Evolutionary conservation across 2,797 vertebrate genomes (phyloP).

Genomic region (Malacoctenus gilli): DNA sequence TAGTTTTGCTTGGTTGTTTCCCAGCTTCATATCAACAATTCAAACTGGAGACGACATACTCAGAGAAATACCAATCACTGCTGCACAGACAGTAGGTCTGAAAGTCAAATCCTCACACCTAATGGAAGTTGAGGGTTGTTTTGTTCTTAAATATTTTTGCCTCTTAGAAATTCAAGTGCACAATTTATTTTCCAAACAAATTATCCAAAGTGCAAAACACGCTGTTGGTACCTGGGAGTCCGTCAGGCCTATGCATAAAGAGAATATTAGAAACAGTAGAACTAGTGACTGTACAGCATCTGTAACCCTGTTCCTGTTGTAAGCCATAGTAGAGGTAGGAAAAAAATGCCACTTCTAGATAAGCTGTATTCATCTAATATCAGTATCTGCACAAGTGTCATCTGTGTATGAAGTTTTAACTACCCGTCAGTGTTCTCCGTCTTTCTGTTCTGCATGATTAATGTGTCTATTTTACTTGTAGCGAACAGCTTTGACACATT

Average conservation of each 20-base stretch:
- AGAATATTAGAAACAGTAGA: slow-evolving; percentile 25
- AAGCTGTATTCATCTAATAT: slow-evolving; percentile 39
- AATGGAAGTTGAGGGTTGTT: no score
- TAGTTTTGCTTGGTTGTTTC: no score
- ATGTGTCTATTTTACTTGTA: slow-evolving; percentile 29
- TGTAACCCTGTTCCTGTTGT: slow-evolving; percentile 41
- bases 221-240: slow-evolving; percentile 21
- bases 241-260: slow-evolving; percentile 44
- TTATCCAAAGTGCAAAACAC: slow-evolving; percentile 29
- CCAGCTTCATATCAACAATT: slow-evolving; percentile 24
- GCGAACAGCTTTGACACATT: slow-evolving; percentile 1
- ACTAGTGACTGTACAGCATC: slow-evolving; percentile 31
- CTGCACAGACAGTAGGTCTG: background rate
- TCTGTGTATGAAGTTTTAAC: slow-evolving; percentile 63
- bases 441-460: slow-evolving; percentile 57
- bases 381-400: slow-evolving; percentile 59
- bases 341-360: slow-evolving; percentile 28
- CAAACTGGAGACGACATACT: background rate
- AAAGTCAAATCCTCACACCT: slow-evolving; percentile 4
- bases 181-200: slow-evolving; percentile 10
- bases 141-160: slow-evolving; percentile 28
- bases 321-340: slow-evolving; percentile 54
- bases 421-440: slow-evolving; percentile 50
- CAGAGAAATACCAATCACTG: background rate
- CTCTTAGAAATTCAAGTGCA: slow-evolving; percentile 19